Base-by-base conservation (phyloP, 1,140 invertebrate genomes). In the Drosophila nasuta region DNA sequence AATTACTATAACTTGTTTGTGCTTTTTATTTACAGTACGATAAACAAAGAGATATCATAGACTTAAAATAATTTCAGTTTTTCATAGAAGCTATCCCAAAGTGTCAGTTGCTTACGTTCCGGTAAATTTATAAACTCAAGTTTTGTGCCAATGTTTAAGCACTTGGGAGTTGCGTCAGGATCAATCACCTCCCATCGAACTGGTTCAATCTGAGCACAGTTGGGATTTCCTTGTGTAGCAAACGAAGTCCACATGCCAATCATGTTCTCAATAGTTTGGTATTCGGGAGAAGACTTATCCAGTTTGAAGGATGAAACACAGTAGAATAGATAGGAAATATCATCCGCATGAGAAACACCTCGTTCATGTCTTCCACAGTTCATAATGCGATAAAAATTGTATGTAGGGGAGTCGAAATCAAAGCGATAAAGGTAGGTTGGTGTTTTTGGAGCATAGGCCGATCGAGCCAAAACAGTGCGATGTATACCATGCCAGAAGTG, bases 291-390 rank as follows among this genome's bases (percentile, higher is more conserved):
- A 5, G 68, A 77, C 15, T 78, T 77, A 33, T 93, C 82, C 78
- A 91, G 48, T 60, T 93, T 93, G n/a, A 69, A 71, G 20, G 93
- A 92, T 13, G 93, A 67, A 38, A 79, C 74, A 48, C 91, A 93
- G 67, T 93, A 92, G 76, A 96, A 96, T 11, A 96, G 60, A 81
- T 95, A 95, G 58, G 94, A 94, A 0, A 95, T 10, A 66, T 96
- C 95, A 67, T 96, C 95, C 0, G 93, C 94, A 81, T 96, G 95
- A 62, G 92, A 93, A 1, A 93, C 93, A 11, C 91, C 88, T 1
- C 69, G 69, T 1, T 73, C 48, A 33, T 88, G 54, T 10, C 41
- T 67, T 0, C 83, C 93, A 92, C 17, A 94, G 92, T 52, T 38
- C 46, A 60, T 81, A 80, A 58, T 92, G 5, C 90, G 77, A 41